Percentiles rank a stretch among this genome's conserved stretches.
phyloP scores from a whole-genome alignment of 2,888 invertebrate genomes.

The Drosophila incognita region DNA sequence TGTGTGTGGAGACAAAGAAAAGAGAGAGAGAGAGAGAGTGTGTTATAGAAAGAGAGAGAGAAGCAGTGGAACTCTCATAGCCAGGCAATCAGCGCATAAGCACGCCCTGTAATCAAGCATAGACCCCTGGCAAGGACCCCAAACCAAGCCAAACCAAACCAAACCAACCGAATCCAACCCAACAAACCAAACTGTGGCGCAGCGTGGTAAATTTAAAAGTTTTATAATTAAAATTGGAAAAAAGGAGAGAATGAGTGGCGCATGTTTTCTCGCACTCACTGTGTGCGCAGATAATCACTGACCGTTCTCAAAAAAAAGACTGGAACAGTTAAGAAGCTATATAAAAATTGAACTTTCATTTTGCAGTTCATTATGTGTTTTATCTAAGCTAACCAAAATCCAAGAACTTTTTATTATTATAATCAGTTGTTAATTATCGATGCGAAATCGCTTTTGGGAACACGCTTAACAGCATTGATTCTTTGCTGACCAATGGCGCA shows the following conservation, averaged over 20 bases:
- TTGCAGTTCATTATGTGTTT: neutral
- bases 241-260: slow-evolving; percentile 47
- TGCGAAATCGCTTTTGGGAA: slow-evolving; percentile 24
- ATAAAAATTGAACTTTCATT: neutral
- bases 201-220: slow-evolving; percentile 82
- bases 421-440: neutral
- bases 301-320: slow-evolving; percentile 28
- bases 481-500: slow-evolving; percentile 45
- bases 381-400: neutral
- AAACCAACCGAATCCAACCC: slow-evolving; percentile 7
- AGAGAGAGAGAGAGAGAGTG: slow-evolving; percentile 1
- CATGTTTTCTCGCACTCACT: slow-evolving; percentile 46
- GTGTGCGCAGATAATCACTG: slow-evolving; percentile 25
- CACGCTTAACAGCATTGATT: neutral
- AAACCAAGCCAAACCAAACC: slow-evolving; percentile 11
- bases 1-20: slow-evolving; percentile 12
- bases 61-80: slow-evolving; percentile 60
- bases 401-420: neutral
- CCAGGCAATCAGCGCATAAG: slow-evolving; percentile 78
- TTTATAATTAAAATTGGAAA: slow-evolving; percentile 83
- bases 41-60: neutral
- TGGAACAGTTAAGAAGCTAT: neutral
- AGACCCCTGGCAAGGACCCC: slow-evolving; percentile 41
- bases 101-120: slow-evolving; percentile 79
- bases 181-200: slow-evolving; percentile 44